Evolutionary conservation across 1,140 invertebrate genomes (phyloP).

Genomic region (Callitettix versicolor): DNA sequence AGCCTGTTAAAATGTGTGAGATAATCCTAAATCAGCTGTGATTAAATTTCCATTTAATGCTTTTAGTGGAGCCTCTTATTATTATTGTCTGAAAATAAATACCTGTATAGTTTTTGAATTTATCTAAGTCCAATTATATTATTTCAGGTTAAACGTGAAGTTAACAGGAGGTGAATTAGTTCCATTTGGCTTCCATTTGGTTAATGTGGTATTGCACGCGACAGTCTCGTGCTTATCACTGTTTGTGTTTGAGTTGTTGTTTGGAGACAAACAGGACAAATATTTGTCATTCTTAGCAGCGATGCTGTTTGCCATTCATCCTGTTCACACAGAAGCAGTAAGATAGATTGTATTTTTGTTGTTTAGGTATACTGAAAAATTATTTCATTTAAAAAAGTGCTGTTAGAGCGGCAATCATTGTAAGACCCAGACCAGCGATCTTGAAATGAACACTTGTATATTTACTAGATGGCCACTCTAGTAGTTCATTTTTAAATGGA

Average conservation of each 20-base stretch:
- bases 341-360: constrained; percentile 26
- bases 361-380: neutral
- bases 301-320: constrained; percentile 76
- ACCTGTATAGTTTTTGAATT: no score
- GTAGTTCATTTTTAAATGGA: no score
- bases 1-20: no score
- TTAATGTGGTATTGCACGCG: constrained; percentile 26
- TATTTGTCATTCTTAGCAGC: constrained; percentile 48
- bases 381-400: neutral
- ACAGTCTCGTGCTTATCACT: constrained; percentile 38
- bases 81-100: no score
- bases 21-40: no score
- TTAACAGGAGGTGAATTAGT: constrained; percentile 26
- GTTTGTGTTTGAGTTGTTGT: constrained; percentile 41
- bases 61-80: no score
- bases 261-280: constrained; percentile 27
- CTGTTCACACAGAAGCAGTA: constrained; percentile 63
- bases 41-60: no score
- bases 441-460: no score
- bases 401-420: no score
- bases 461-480: no score
- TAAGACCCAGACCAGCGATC: no score
- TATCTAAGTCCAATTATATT: neutral
- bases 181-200: constrained; percentile 46
- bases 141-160: constrained; percentile 25